A percentile compares a stretch with the other conserved stretches of the same genome.
Evolutionary conservation across 2,797 vertebrate genomes (phyloP).

Genomic region (Acipenser oxyrinchus): DNA sequence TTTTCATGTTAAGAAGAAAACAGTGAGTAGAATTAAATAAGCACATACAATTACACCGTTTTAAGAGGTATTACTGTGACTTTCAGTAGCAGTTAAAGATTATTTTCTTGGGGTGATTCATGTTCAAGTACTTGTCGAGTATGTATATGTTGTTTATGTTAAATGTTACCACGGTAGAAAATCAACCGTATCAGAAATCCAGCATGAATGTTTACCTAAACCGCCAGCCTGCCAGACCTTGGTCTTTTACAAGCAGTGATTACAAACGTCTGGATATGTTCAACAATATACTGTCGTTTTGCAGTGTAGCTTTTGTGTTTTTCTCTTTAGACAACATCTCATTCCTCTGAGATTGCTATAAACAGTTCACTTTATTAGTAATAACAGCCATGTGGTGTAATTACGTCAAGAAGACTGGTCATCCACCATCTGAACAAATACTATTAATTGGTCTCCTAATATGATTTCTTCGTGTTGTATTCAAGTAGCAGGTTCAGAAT

Average conservation of each 20-base stretch:
- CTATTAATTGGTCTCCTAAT: background rate
- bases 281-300: constrained; percentile 5
- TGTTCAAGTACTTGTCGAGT: too few species aligned
- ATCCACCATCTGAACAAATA: background rate
- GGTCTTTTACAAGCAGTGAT: constrained; percentile 1
- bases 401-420: background rate
- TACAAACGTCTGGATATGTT: background rate
- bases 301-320: constrained; percentile 8
- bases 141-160: too few species aligned
- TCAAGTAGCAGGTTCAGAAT: background rate
- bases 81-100: too few species aligned
- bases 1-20: too few species aligned
- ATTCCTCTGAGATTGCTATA: constrained; percentile 10
- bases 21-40: too few species aligned
- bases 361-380: constrained; percentile 9
- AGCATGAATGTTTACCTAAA: background rate
- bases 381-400: constrained; percentile 1
- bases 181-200: background rate
- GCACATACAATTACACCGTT: too few species aligned
- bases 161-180: too few species aligned
- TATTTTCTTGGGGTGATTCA: too few species aligned
- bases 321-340: constrained; percentile 17
- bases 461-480: background rate
- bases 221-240: background rate
- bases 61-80: too few species aligned